Evolutionary conservation across 2,113 vertebrate species (phyloP).

Genomic region (Hipposideros armiger): DNA sequence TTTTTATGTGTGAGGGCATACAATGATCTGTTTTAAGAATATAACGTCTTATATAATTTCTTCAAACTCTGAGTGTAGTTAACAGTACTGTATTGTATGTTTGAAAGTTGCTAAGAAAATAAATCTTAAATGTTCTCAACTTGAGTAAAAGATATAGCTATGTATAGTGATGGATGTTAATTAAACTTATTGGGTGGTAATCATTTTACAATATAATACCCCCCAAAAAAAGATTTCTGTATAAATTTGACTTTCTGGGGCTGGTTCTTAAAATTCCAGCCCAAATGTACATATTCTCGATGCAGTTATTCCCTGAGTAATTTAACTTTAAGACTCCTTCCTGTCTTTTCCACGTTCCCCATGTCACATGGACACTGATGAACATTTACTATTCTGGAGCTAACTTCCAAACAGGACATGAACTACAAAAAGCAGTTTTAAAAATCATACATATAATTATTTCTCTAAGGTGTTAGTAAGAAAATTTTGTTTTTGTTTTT

Average conservation of each 20-base stretch:
- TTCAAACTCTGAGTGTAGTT: not conserved
- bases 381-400: not conserved
- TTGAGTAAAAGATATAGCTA: not conserved
- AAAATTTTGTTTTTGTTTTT: not conserved
- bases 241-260: not conserved
- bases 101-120: not conserved
- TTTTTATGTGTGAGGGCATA: not conserved
- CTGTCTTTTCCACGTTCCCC: not conserved
- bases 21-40: not conserved
- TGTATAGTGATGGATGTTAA: not conserved
- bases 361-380: not conserved
- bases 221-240: not conserved
- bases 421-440: not conserved
- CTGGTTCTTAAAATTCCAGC: not conserved
- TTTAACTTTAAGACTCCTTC: not conserved
- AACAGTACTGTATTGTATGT: not conserved
- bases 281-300: not conserved
- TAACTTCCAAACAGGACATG: not conserved
- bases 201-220: not conserved
- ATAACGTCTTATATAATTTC: not conserved
- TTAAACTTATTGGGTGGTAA: not conserved
- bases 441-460: not conserved
- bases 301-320: not conserved
- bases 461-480: not conserved
- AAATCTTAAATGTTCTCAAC: not conserved